Base-by-base conservation (phyloP, 2,888 invertebrate genomes). In the Tetropium fuscum region DNA sequence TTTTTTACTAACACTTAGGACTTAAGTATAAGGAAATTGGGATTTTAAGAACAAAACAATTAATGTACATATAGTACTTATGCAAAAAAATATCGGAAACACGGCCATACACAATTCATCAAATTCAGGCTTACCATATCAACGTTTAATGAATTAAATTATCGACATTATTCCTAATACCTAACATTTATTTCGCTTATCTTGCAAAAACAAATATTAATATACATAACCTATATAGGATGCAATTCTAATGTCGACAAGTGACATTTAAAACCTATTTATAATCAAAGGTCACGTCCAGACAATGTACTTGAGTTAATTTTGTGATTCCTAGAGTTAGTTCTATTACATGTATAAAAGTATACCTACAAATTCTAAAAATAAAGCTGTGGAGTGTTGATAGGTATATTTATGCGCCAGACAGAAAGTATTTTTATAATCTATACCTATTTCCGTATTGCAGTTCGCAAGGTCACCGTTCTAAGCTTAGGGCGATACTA, bases 221-320 rank as follows among this genome's bases (percentile, higher is more conserved):
- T 48, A 34, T 34, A 11, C 11, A 20, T 20, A 19, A 22, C 36
- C 48, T 36, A 22, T 48, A 20, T 34, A 61, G 71, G 69, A 74
- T 74, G 73, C 74, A 76, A 68, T 73, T 57, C 49, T 70, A 78
- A 80, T 79, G 78, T 74, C 78, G 76, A 76, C 79, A 71, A 79
- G 77, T 79, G 78, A 71, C 78, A 80, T 80, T 80, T 80, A 75
- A 65, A 68, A 63, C 32, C 38, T 63, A 48, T 59, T 65, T 66
- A 62, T n/a, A 68, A 61, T 40, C 60, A 73, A 74, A 74, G 77
- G 75, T 75, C 74, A 75, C 63, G 70, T 68, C 69, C 70, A 67
- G 68, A 70, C 69, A 25, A 40, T 40, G 7, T 36, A 34, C 19
- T 22, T 36, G 13, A 22, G 67, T 63, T 66, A 71, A 72, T 66